phyloP scores from a whole-genome alignment of 1,140 invertebrate species.

The Drosophila subobscura region DNA sequence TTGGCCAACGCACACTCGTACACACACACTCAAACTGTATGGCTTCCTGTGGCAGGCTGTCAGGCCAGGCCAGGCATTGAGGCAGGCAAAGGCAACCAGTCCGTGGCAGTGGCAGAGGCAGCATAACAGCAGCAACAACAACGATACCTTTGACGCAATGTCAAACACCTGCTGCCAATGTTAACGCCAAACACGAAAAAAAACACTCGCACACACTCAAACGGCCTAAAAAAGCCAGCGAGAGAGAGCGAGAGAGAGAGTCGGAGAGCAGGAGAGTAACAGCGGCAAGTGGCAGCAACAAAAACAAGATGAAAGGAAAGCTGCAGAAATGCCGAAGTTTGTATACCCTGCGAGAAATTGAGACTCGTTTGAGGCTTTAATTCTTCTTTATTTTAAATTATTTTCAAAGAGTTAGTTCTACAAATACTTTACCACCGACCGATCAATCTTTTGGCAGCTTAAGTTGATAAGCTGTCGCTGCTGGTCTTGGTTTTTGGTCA shows the following conservation, averaged over 20 bases:
- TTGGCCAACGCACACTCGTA: slow-evolving; percentile 44
- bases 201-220: slow-evolving; percentile 52
- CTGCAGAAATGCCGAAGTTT: too few relatives aligned
- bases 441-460: not conserved
- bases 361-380: too few relatives aligned
- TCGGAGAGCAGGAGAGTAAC: slow-evolving; percentile 57
- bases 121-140: slow-evolving; percentile 40
- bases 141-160: slow-evolving; percentile 80
- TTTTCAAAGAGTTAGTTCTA: too few relatives aligned
- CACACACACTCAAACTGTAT: slow-evolving; percentile 59
- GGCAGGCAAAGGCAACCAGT: slow-evolving; percentile 52
- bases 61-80: slow-evolving; percentile 66
- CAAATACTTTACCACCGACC: not conserved
- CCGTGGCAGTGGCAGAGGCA: slow-evolving; percentile 34
- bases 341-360: too few relatives aligned
- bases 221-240: slow-evolving; percentile 53
- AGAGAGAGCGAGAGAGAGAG: too few relatives aligned
- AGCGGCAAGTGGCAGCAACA: slow-evolving; percentile 51
- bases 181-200: slow-evolving; percentile 79
- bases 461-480: too few relatives aligned
- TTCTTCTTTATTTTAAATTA: too few relatives aligned
- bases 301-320: slow-evolving; percentile 10
- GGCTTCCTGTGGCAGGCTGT: slow-evolving; percentile 80
- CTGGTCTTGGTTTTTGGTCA: too few relatives aligned
- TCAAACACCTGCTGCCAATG: slow-evolving; percentile 82